Evolutionary conservation across 2,888 invertebrate genomes (phyloP), one percentile per base, ranked within the genome.

Genomic region (Acheta domesticus): DNA sequence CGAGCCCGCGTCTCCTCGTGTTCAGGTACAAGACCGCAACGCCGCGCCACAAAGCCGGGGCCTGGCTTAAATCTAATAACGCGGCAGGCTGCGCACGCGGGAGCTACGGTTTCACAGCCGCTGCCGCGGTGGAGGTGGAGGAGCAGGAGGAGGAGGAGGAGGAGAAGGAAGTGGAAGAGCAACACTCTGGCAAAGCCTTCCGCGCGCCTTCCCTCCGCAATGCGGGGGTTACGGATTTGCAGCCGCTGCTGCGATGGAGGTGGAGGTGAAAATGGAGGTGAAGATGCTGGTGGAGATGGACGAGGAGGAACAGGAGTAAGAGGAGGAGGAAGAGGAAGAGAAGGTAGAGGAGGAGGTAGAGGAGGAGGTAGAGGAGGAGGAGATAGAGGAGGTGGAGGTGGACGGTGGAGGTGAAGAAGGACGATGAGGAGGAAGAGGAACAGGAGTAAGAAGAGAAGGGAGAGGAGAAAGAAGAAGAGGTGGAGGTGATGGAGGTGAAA

Each of bases 41-140:
- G 62, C 62, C 62, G n/a, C 62, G 62, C 62, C 62, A 62, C 62
- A 14, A n/a, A 14, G 14, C 62, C 62, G 62, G 16, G 16, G 62
- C 62, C 62, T 62, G 62, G 62, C 62, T 62, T 62, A 62, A 62
- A 62, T 62, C 62, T 62, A 62, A 62, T 62, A 62, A 62, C 62
- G 62, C 62, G 62, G 62, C n/a, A 8, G 8, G 36, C 36, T 36
- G 36, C 36, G 36, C 36, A 8, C 36, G n/a, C 62, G n/a, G 62
- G 62, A 62, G 62, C 62, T 62, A 62, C 62, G 62, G 62, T 62
- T 62, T 62, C 62, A 62, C 62, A 62, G 62, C 19, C 14, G 62
- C 62, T 19, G 2, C 3, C 62, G 11, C 8, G 62, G 62, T 5
- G 62, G 62, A 62, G n/a, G n/a, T 4, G 62, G 62, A 62, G n/a